Conservation (phyloP, 2,113 vertebrate species). For the Myrmecophaga tridactyla region DNA sequence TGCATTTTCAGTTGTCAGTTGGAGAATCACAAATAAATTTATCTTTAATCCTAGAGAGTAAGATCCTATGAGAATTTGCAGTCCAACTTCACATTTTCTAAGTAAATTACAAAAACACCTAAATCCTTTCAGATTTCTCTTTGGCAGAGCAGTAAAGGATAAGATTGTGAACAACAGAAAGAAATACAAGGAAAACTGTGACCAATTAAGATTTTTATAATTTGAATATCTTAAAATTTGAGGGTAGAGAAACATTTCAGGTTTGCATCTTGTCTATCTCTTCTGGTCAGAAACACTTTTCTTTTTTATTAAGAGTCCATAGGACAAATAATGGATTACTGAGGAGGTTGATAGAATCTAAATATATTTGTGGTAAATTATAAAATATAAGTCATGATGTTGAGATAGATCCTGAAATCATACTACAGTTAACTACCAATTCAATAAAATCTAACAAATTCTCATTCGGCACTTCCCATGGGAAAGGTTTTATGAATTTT, state of each 20-base stretch:
- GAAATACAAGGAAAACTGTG: not conserved
- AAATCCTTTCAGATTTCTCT: not conserved
- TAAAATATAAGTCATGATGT: not conserved
- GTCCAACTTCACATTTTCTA: not conserved
- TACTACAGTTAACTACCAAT: conserved; percentile 10
- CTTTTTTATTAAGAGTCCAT: not conserved
- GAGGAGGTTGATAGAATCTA: not conserved
- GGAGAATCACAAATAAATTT: not conserved
- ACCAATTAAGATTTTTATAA: not conserved
- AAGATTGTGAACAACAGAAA: not conserved
- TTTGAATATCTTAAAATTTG: not conserved
- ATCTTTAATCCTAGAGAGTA: not conserved
- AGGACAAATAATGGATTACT: not conserved
- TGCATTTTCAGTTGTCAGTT: not conserved
- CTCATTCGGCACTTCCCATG: not conserved
- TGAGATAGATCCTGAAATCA: not conserved
- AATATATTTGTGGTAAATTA: not conserved
- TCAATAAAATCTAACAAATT: conserved; percentile 27
- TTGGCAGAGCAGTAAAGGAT: not conserved
- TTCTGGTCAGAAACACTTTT: not conserved
- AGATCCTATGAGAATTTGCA: not conserved
- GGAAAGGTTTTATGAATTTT: not conserved
- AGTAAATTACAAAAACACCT: not conserved
- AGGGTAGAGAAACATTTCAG: not conserved
- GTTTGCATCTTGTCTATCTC: not conserved